Percentiles rank a stretch among this genome's conserved stretches.
Evolutionary conservation across 2,113 vertebrate species (phyloP).

Genomic region (Oreamnos americanus): DNA sequence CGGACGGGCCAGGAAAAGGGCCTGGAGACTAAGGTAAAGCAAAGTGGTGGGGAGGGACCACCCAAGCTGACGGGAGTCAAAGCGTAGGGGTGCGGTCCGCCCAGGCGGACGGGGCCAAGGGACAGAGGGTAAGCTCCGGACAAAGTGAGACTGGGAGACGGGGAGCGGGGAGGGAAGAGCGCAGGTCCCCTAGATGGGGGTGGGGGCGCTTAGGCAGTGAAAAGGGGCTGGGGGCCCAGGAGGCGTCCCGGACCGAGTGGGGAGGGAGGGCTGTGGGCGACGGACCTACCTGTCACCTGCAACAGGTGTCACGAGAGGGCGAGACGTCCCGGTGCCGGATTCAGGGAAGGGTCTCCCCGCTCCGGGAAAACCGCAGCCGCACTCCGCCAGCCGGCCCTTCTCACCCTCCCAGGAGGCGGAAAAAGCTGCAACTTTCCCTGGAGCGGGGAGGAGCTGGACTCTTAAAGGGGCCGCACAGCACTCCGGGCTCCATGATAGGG

Average conservation of each 20-base stretch:
- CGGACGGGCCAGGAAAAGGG: background rate
- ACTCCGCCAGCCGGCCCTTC: background rate
- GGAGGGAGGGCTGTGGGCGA: background rate
- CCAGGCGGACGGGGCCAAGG: too few species aligned
- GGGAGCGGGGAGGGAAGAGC: background rate
- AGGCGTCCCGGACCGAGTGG: background rate
- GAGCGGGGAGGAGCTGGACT: conserved; percentile 68
- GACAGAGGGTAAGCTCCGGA: background rate
- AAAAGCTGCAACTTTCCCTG: conserved; percentile 72
- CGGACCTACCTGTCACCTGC: conserved; percentile 51
- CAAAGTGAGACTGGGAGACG: background rate
- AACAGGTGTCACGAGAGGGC: conserved; percentile 16
- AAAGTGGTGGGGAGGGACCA: background rate
- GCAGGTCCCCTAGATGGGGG: background rate
- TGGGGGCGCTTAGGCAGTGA: background rate
- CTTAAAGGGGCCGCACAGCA: conserved; percentile 65
- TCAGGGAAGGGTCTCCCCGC: background rate
- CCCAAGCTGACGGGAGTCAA: background rate
- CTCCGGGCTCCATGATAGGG: background rate
- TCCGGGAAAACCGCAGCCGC: background rate
- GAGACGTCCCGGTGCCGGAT: background rate
- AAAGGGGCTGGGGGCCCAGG: background rate
- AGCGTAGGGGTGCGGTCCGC: background rate
- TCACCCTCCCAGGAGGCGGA: conserved; percentile 58
- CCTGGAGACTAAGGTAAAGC: background rate